Conservation (phyloP, 1,140 invertebrate species). For the Conus betulinus region DNA sequence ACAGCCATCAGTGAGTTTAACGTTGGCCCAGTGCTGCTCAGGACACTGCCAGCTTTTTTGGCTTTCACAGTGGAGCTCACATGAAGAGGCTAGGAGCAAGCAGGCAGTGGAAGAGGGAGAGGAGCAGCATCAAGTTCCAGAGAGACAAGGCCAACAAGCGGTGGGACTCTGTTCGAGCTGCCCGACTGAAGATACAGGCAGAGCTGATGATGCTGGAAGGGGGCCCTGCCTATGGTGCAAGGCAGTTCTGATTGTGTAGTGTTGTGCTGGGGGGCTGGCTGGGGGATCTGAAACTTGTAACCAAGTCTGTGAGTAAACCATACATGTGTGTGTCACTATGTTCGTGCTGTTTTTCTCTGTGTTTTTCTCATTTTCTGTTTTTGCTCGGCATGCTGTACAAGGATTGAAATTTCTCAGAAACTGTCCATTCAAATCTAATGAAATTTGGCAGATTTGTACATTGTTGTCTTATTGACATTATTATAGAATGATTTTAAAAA, state of each 20-base stretch:
- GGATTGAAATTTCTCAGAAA: background rate
- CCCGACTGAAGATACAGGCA: background rate
- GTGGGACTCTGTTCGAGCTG: too few species aligned
- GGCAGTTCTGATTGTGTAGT: background rate
- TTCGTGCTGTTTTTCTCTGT: background rate
- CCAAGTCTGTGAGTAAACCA: background rate
- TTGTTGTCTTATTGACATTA: too few species aligned
- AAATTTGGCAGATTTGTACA: background rate
- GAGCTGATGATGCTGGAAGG: background rate
- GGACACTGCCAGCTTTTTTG: background rate
- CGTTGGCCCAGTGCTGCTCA: background rate
- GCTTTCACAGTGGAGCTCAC: background rate
- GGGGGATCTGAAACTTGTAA: too few species aligned
- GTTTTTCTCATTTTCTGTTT: background rate
- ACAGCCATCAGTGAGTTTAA: background rate
- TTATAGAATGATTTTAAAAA: too few species aligned
- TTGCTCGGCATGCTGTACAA: background rate
- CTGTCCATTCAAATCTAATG: background rate
- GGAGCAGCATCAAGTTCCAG: background rate
- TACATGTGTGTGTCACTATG: background rate
- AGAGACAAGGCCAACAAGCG: conserved; percentile 16
- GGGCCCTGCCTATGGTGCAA: background rate
- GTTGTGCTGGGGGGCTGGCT: too few species aligned
- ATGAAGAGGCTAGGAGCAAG: conserved; percentile 1
- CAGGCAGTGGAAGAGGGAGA: background rate